A percentile compares a stretch with the other conserved stretches of the same genome.
These are phyloP conservation scores for Drosophila suzukii DNA, from an alignment of 1,140 invertebrate species.

Conservation along the genomic window DNA sequence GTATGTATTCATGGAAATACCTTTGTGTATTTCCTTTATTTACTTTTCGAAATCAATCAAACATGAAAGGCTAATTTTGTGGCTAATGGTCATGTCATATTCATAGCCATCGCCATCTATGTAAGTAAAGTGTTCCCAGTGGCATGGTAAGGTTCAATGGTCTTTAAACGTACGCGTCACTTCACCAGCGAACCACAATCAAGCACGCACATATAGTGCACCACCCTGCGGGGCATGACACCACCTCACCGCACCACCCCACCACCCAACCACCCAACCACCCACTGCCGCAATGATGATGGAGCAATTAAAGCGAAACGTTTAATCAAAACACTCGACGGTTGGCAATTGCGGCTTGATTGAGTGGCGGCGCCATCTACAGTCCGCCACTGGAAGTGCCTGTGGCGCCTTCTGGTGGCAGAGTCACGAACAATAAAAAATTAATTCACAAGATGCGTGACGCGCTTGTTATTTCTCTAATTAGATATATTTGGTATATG, in stretches of 20 bases:
- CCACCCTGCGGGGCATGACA: conserved; percentile 4
- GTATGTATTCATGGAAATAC: too few species aligned
- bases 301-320: conserved; percentile 65
- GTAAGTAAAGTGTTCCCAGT: neutral
- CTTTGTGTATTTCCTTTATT: neutral
- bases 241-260: neutral
- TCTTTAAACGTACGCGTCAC: conserved; percentile 22
- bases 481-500: neutral
- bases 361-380: conserved; percentile 31
- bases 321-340: conserved; percentile 43
- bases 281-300: conserved; percentile 15
- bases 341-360: conserved; percentile 21
- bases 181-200: conserved; percentile 11
- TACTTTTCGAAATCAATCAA: conserved; percentile 10
- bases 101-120: conserved; percentile 14
- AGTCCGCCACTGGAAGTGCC: neutral
- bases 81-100: conserved; percentile 15
- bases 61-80: conserved; percentile 3
- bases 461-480: neutral
- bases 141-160: conserved; percentile 30
- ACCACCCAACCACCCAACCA: neutral
- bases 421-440: conserved; percentile 4
- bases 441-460: conserved; percentile 4
- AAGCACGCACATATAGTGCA: conserved; percentile 9
- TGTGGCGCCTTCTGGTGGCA: conserved; percentile 15